These are phyloP conservation scores for Drosophila cognata DNA, from an alignment of 2,888 invertebrate genomes.

Conservation along the genomic window DNA sequence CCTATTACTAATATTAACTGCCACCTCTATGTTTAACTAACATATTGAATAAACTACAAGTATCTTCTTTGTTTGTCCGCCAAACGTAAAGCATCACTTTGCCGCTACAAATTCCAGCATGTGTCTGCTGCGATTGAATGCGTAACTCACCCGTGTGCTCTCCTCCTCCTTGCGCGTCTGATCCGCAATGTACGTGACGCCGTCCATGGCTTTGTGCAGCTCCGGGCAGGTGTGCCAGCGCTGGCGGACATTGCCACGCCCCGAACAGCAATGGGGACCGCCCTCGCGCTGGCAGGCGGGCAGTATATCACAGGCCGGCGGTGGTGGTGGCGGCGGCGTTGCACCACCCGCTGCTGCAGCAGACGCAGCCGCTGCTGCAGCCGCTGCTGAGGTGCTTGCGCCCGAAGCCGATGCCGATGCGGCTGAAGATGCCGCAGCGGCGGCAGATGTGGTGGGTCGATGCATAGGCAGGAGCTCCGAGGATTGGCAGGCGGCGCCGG, in stretches of 20 bases:
- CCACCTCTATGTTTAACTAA: neutral
- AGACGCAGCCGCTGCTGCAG: constrained; percentile 52
- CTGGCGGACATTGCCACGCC: constrained; percentile 86
- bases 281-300: constrained; percentile 83
- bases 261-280: constrained; percentile 87
- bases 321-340: constrained; percentile 79
- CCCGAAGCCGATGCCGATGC: constrained; percentile 28
- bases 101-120: neutral
- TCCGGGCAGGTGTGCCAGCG: constrained; percentile 96
- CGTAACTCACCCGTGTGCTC: constrained; percentile 91
- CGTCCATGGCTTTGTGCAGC: constrained; percentile 96
- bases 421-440: constrained; percentile 42
- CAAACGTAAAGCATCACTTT: neutral
- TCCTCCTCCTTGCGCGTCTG: constrained; percentile 96
- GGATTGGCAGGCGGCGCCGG: constrained; percentile 81
- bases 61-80: neutral
- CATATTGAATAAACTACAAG: neutral
- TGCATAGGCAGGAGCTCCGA: constrained; percentile 75
- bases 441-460: constrained; percentile 61
- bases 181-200: constrained; percentile 96
- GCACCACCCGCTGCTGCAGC: constrained; percentile 58
- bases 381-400: constrained; percentile 49
- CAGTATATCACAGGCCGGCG: constrained; percentile 75
- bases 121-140: neutral
- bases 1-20: neutral